phyloP scores from a whole-genome alignment of 2,888 invertebrate species.

The Incurvaria masculella region DNA sequence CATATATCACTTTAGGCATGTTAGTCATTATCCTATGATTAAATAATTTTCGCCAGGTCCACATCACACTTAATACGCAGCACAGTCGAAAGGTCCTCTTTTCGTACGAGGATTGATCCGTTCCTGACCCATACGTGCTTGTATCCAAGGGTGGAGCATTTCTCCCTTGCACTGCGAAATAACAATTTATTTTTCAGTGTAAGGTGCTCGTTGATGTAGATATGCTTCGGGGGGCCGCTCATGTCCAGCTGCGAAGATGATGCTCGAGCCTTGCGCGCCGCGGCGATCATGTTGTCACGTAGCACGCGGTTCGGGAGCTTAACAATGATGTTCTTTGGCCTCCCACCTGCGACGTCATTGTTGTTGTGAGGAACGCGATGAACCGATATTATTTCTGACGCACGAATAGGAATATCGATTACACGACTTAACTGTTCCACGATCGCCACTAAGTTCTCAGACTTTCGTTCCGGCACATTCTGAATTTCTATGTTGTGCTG shows the following conservation, averaged over 20 bases:
- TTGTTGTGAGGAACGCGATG: no score
- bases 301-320: neutral
- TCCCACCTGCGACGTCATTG: neutral
- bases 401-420: neutral
- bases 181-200: neutral
- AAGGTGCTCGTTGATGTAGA: constrained; percentile 4
- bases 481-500: neutral
- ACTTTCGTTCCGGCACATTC: neutral
- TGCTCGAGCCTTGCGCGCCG: neutral
- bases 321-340: neutral
- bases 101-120: neutral
- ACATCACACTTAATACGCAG: neutral
- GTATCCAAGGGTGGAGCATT: neutral
- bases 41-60: neutral
- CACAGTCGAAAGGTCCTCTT: neutral
- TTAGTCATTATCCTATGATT: no score
- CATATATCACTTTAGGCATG: no score
- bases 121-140: neutral
- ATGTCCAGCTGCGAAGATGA: neutral
- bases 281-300: constrained; percentile 1
- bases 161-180: neutral
- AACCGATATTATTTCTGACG: neutral
- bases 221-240: neutral
- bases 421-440: neutral
- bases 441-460: neutral